Conservation (phyloP, 1,140 invertebrate genomes). For the Meloidogyne floridensis region DNA sequence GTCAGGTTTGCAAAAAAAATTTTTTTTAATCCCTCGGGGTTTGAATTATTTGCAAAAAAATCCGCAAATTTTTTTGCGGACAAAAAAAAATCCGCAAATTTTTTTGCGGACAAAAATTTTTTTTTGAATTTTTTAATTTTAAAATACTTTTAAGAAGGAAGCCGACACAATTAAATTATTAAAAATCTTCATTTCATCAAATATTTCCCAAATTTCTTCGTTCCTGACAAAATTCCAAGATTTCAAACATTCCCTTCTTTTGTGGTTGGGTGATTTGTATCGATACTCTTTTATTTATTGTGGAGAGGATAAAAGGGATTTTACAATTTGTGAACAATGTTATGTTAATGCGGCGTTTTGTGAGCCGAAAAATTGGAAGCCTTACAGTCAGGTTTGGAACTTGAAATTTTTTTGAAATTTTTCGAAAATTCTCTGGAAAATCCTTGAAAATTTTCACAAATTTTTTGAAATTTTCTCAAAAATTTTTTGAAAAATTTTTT, state of each 20-base stretch:
- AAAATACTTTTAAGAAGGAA: neutral
- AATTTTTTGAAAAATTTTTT: no score
- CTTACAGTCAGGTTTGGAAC: constrained; percentile 17
- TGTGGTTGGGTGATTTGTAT: constrained; percentile 20
- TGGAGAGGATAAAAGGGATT: constrained; percentile 4
- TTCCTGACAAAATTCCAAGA: constrained; percentile 12
- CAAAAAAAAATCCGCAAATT: no score
- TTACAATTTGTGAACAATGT: constrained; percentile 5
- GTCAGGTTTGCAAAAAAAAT: neutral
- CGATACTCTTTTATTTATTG: constrained; percentile 18
- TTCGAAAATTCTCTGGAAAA: no score
- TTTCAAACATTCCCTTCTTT: neutral
- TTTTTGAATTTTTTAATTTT: neutral
- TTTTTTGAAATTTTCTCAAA: no score
- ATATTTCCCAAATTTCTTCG: constrained; percentile 11
- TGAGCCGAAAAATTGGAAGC: constrained; percentile 14
- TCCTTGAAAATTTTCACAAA: no score
- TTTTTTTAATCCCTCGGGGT: no score
- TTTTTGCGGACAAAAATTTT: no score
- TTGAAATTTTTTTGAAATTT: no score
- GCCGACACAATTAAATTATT: neutral
- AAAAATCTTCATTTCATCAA: constrained; percentile 16
- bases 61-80: no score
- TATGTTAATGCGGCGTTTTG: constrained; percentile 19
- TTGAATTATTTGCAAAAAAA: no score